Percentiles rank a stretch among this genome's conserved stretches.
Evolutionary conservation across 2,113 vertebrate genomes (phyloP).

Genomic region (Etheostoma cragini): DNA sequence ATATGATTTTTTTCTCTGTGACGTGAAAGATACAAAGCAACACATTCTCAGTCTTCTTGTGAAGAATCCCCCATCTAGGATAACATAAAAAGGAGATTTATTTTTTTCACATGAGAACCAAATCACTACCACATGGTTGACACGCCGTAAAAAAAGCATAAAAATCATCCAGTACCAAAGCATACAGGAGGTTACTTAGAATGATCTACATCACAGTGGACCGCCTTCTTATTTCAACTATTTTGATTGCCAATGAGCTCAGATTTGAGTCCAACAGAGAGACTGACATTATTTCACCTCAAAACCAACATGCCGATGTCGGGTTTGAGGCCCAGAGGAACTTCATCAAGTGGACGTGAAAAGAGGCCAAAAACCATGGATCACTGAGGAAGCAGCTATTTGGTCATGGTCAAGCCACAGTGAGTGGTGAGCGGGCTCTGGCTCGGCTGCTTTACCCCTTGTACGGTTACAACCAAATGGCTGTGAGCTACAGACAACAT

Average conservation of each 20-base stretch:
- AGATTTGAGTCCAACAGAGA: conserved; percentile 33
- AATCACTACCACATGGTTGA: conserved; percentile 64
- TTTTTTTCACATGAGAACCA: conserved; percentile 26
- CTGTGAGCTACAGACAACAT: conserved; percentile 49
- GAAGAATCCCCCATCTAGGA: conserved; percentile 29
- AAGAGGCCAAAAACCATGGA: conserved; percentile 45
- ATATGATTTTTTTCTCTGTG: not conserved
- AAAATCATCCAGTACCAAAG: conserved; percentile 28
- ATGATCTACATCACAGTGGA: conserved; percentile 27
- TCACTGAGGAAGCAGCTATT: conserved; percentile 55
- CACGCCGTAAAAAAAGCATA: conserved; percentile 48
- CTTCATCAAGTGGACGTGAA: conserved; percentile 25
- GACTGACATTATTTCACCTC: conserved; percentile 36
- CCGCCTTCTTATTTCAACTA: conserved; percentile 20
- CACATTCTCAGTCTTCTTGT: not conserved
- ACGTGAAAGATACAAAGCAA: conserved; percentile 12
- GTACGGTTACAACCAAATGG: conserved; percentile 53
- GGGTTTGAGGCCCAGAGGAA: conserved; percentile 41
- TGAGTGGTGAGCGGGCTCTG: conserved; percentile 41
- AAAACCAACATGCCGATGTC: conserved; percentile 47
- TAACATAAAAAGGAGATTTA: conserved; percentile 10
- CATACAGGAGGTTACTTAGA: conserved; percentile 36
- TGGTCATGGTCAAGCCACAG: conserved; percentile 60
- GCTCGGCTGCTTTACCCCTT: conserved; percentile 44
- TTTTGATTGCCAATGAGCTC: conserved; percentile 18